Evolutionary conservation across 92 coral and sea anemone species (phyloP).

Genomic region (Zoanthus solanderi): DNA sequence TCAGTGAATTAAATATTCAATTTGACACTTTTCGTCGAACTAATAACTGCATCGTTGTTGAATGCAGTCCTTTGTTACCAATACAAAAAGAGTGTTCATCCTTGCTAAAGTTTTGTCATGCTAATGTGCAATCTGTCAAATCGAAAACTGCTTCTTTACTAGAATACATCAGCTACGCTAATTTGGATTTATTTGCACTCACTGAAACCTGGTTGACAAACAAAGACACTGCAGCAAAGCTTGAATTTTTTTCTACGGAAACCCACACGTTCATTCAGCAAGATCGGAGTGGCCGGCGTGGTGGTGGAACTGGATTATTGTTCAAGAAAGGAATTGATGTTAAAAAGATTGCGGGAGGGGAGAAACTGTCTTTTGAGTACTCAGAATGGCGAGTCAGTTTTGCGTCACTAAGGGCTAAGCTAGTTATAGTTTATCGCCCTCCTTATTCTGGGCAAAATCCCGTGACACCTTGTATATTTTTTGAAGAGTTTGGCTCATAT

Average conservation of each 20-base stretch:
- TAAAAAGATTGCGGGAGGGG: constrained; percentile 35
- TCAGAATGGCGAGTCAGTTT: constrained; percentile 39
- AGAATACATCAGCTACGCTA: constrained; percentile 26
- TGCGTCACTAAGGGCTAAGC: neutral
- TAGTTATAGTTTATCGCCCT: neutral
- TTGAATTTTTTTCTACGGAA: constrained; percentile 53
- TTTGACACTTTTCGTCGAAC: neutral
- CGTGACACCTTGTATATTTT: too few relatives aligned
- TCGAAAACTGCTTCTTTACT: constrained; percentile 53
- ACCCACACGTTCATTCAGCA: constrained; percentile 57
- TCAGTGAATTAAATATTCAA: constrained; percentile 31
- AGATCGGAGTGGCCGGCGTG: constrained; percentile 39
- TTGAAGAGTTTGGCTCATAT: too few relatives aligned
- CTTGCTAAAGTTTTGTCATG: constrained; percentile 5
- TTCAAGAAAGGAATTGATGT: neutral
- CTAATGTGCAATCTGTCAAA: constrained; percentile 54
- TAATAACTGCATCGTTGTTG: constrained; percentile 37
- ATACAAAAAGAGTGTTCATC: constrained; percentile 32
- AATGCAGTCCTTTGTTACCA: constrained; percentile 50
- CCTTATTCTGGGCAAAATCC: too few relatives aligned
- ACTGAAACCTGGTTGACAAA: constrained; percentile 61
- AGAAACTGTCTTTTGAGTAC: constrained; percentile 52
- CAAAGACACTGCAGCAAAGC: constrained; percentile 39
- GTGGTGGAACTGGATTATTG: constrained; percentile 10
- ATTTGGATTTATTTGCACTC: constrained; percentile 42